Evolutionary conservation across 2,797 vertebrate species (phyloP).

Genomic region (Pangasius sanitwongsei): DNA sequence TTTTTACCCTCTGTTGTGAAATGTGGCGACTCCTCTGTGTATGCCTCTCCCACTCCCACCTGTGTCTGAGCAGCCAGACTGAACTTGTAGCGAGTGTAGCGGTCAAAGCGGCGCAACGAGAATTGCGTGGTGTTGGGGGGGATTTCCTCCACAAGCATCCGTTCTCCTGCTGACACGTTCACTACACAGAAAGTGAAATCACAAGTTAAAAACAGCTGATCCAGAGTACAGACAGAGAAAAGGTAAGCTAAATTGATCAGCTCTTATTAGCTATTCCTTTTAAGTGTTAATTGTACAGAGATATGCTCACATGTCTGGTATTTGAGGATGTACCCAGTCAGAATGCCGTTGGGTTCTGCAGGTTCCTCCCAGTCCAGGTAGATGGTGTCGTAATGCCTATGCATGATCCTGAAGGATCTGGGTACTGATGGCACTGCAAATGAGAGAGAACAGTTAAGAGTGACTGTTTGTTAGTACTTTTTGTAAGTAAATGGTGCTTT

Average conservation of each 20-base stretch:
- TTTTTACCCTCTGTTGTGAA: conserved; percentile 83
- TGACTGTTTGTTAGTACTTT: neutral
- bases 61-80: conserved; percentile 84
- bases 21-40: conserved; percentile 86
- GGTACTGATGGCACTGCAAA: conserved; percentile 87
- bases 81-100: conserved; percentile 92
- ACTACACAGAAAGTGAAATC: conserved; percentile 73
- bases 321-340: conserved; percentile 89
- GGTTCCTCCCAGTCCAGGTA: conserved; percentile 93
- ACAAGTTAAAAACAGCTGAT: neutral
- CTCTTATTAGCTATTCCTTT: neutral
- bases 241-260: neutral
- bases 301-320: conserved; percentile 83
- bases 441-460: neutral
- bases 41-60: conserved; percentile 81
- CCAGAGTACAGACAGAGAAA: neutral
- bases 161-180: conserved; percentile 82
- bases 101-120: conserved; percentile 85
- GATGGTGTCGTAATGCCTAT: conserved; percentile 90
- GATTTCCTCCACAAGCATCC: conserved; percentile 79
- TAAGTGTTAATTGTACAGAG: neutral
- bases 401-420: conserved; percentile 89
- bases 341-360: conserved; percentile 90
- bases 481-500: neutral
- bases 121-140: conserved; percentile 89